Base-by-base conservation (phyloP, 2,888 invertebrate species). In the Oligia latruncula region DNA sequence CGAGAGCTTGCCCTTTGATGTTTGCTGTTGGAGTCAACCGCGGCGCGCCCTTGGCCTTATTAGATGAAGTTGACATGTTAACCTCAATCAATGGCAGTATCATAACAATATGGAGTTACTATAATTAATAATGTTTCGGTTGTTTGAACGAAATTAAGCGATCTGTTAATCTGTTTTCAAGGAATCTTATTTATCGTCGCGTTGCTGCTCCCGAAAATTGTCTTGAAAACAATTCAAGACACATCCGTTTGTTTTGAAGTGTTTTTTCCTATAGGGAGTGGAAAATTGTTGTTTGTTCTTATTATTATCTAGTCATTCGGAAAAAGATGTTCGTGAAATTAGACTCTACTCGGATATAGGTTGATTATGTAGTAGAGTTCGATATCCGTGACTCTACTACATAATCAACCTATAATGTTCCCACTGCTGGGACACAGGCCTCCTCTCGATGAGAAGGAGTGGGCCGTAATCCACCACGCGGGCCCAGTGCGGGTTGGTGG, bases 1-100 rank as follows among this genome's bases (percentile, higher is more conserved):
- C 85, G 83, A 93, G 92, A 86, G 90, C 87, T 89, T 79, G 90
- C 92, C 92, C 94, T 94, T 94, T 94, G 94, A 94, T 93, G 93
- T 93, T 86, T 75, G 86, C 86, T 81, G 89, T 82, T 74, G 88
- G 89, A 90, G 91, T 82, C 90, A 88, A 85, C 89, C 81, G 85
- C 84, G 85, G 78, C 81, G 15, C 86, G 89, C 87, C 92, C 93
- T 94, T 94, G 93, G 91, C 93, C 92, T 91, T 89, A 90, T 91
- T 93, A 89, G 80, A 81, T 87, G 86, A 84, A 90, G 89, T 87
- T 88, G 86, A 86, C 91, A 89, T 90, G 90, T 89, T 91, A 90
- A 91, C 92, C 90, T 76, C 80, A 87, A 90, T 91, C 85, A 89
- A 84, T 87, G 77, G 64, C 65, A 64, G 62, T 72, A 74, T 86